Evolutionary conservation across 2,888 invertebrate genomes (phyloP).

Genomic region (Leucophenga montana): DNA sequence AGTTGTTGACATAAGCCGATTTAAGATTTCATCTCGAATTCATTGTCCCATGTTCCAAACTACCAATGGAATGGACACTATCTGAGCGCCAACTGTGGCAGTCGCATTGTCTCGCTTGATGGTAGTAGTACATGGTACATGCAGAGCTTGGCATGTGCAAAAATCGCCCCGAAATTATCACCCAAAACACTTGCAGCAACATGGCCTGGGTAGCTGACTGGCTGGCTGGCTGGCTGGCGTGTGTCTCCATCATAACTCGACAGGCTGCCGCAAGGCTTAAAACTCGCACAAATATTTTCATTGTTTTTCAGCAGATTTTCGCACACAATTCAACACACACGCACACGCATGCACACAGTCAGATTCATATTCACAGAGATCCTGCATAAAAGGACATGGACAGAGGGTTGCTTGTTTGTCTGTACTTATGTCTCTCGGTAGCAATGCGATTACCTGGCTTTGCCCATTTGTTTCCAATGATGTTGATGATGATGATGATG

Average conservation of each 20-base stretch:
- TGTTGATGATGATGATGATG: constrained; percentile 9
- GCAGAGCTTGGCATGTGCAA: background rate
- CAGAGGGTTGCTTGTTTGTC: background rate
- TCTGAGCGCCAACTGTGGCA: constrained; percentile 25
- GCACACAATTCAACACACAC: constrained; percentile 18
- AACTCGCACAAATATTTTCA: constrained; percentile 59
- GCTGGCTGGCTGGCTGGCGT: constrained; percentile 54
- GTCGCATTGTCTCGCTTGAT: constrained; percentile 1
- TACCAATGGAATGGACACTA: constrained; percentile 14
- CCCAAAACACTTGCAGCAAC: constrained; percentile 50
- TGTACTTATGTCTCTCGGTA: constrained; percentile 8
- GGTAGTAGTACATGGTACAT: too few species aligned
- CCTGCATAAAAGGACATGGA: background rate
- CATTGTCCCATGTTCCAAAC: constrained; percentile 21
- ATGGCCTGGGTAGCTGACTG: background rate
- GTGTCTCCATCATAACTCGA: constrained; percentile 55
- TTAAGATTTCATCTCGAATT: constrained; percentile 50
- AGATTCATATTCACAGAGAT: background rate
- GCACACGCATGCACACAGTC: too few species aligned
- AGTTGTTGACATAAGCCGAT: constrained; percentile 72
- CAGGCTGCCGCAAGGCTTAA: constrained; percentile 17
- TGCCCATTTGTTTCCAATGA: constrained; percentile 59
- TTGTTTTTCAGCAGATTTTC: constrained; percentile 68
- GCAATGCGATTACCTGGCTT: constrained; percentile 69
- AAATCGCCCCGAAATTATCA: constrained; percentile 54